These are phyloP conservation scores for Cyclophora albipunctata DNA, from an alignment of 2,888 invertebrate species.

Conservation along the genomic window DNA sequence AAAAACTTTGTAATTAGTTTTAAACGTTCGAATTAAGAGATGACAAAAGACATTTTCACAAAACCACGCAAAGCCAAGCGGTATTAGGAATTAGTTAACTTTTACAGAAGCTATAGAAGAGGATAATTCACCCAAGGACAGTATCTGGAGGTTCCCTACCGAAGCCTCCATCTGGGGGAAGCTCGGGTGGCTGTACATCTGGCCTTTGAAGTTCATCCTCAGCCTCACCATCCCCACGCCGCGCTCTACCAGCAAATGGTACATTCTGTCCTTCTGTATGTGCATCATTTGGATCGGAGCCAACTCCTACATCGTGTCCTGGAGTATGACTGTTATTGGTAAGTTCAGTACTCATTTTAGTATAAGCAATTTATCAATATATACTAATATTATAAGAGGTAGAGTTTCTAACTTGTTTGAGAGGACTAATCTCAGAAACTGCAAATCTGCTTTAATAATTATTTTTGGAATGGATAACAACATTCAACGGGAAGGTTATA, in stretches of 20 bases:
- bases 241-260: conserved; percentile 73
- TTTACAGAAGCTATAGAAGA: conserved; percentile 1
- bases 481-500: too few relatives aligned
- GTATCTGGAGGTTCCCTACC: conserved; percentile 61
- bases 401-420: too few relatives aligned
- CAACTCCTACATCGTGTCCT: conserved; percentile 90
- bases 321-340: conserved; percentile 95
- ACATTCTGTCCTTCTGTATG: conserved; percentile 87
- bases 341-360: conserved; percentile 3
- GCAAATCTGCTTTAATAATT: too few relatives aligned
- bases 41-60: too few relatives aligned
- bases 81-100: too few relatives aligned
- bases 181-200: conserved; percentile 80
- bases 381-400: too few relatives aligned
- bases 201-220: conserved; percentile 82
- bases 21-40: too few relatives aligned
- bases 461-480: too few relatives aligned
- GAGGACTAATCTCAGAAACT: too few relatives aligned
- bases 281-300: conserved; percentile 90
- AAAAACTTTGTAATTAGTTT: too few relatives aligned
- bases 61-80: too few relatives aligned
- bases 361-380: background rate
- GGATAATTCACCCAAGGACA: conserved; percentile 33
- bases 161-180: conserved; percentile 42
- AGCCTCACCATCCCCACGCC: conserved; percentile 83